Base-by-base conservation (phyloP, 2,888 invertebrate species). In the Sceliomorpha sp. region DNA sequence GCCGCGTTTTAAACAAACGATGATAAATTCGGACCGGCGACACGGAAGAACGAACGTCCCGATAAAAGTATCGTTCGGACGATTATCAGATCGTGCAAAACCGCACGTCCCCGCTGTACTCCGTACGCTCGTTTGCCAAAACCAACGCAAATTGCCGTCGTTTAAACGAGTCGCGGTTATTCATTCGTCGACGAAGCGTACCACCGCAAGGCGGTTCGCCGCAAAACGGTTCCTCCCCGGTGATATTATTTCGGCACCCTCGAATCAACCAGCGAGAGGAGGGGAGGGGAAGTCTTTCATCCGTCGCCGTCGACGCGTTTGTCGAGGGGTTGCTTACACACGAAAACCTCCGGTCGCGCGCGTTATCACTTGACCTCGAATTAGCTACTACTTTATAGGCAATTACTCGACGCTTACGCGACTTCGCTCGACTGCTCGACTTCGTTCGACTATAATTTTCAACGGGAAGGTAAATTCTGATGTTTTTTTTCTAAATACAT, bases 331-430 rank as follows among this genome's bases (percentile, higher is more conserved):
- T 20, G 20, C 20, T 20, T 20, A 20, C 5, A 2, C 20, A 2
- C 5, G 20, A 20, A 20, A 20, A 20, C 20, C 20, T 20, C 20
- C 2, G 2, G 20, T 20, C 26, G 24, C 40, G 9, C 2, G 24
- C 20, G 7, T 40, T 40, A 2, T 40, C 40, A 40, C 40, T 40
- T 40, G 40, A 40, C 40, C 24, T 24, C 40, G 9, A 40, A 40
- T 24, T 20, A 6, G 7, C 7, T 9, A 14, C 8, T 9, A 9
- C 15, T 24, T 40, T 8, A 9, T 24, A 9, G 5, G 24, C 24
- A 40, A 26, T 40, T 40, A 26, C 3, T 40, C 12, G 12, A 26
- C 12, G n/a, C 24, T 40, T 10, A 9, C 26, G 12, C n/a, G 17
- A 40, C 12, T 20, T n/a, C n/a, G 9, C 24, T n/a, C 20, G 24